phyloP scores from a whole-genome alignment of 2,888 invertebrate genomes.

The Liopterus haemorrhoidalis region DNA sequence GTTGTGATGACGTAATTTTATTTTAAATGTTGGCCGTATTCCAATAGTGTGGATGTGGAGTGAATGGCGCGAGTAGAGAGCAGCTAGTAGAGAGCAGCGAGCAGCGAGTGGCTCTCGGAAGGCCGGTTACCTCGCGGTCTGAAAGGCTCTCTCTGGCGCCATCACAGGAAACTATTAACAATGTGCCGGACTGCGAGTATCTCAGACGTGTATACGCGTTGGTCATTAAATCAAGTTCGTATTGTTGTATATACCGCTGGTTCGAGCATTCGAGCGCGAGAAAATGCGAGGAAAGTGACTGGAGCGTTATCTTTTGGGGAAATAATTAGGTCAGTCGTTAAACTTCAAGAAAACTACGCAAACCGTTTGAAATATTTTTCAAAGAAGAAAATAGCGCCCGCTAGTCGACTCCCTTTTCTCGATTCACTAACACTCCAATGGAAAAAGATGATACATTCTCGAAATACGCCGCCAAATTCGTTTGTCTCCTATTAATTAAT shows the following conservation, averaged over 20 bases:
- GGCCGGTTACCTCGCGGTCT: background rate
- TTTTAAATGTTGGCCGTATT: conserved; percentile 23
- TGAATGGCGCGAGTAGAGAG: background rate
- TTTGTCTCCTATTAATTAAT: no score
- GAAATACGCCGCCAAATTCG: no score
- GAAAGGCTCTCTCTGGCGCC: conserved; percentile 21
- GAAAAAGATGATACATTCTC: no score
- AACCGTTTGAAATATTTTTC: no score
- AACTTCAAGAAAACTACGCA: no score
- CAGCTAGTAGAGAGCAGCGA: background rate
- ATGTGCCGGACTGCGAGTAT: conserved; percentile 18
- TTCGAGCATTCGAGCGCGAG: conserved; percentile 16
- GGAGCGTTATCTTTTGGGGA: conserved; percentile 15
- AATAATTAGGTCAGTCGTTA: conserved; percentile 21
- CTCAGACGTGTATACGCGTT: conserved; percentile 8
- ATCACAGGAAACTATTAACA: conserved; percentile 25
- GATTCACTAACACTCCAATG: no score
- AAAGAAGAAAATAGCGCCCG: background rate
- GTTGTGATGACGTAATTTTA: conserved; percentile 23
- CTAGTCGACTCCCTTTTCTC: background rate
- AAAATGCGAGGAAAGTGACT: conserved; percentile 17
- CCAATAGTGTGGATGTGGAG: conserved; percentile 9
- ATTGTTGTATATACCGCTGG: conserved; percentile 4
- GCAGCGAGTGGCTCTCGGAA: background rate
- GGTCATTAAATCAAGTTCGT: conserved; percentile 22